Conservation (phyloP, 2,797 vertebrate genomes). For the Acrossocheilus wenchowensis region DNA sequence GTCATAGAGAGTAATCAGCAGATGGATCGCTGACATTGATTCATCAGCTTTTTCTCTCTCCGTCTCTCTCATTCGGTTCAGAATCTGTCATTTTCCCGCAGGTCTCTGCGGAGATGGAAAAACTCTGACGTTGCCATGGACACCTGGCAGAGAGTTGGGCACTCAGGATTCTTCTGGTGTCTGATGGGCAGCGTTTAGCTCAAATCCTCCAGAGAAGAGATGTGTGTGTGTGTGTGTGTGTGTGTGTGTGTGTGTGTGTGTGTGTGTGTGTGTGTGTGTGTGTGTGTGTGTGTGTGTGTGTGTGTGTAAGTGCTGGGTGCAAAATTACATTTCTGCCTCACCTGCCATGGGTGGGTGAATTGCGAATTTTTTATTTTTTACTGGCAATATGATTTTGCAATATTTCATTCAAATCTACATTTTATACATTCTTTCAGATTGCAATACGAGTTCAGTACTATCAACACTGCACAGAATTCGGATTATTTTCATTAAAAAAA, state of each 20-base stretch:
- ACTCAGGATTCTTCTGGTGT: slow-evolving; percentile 48
- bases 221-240: not conserved
- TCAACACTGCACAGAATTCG: no score
- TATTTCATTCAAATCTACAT: not conserved
- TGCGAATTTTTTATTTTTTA: not conserved
- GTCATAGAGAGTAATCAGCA: not conserved
- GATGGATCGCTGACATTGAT: slow-evolving; percentile 18
- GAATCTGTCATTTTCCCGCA: slow-evolving; percentile 23
- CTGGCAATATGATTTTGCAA: not conserved
- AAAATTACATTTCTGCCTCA: slow-evolving; percentile 31
- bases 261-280: slow-evolving; percentile 33
- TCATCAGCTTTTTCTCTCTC: not conserved
- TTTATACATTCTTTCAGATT: not conserved
- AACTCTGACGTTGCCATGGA: slow-evolving; percentile 50
- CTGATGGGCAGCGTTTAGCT: slow-evolving; percentile 46
- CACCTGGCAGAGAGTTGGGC: slow-evolving; percentile 39
- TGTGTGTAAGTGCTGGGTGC: slow-evolving; percentile 3
- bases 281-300: slow-evolving; percentile 23
- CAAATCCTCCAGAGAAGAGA: slow-evolving; percentile 34
- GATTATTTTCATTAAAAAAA: not conserved
- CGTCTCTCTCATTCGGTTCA: not conserved
- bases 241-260: slow-evolving; percentile 32
- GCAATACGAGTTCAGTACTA: not conserved
- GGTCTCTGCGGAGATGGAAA: slow-evolving; percentile 30
- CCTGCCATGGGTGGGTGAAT: not conserved